phyloP scores from a whole-genome alignment of 2,113 vertebrate species.

The Martes martes region DNA sequence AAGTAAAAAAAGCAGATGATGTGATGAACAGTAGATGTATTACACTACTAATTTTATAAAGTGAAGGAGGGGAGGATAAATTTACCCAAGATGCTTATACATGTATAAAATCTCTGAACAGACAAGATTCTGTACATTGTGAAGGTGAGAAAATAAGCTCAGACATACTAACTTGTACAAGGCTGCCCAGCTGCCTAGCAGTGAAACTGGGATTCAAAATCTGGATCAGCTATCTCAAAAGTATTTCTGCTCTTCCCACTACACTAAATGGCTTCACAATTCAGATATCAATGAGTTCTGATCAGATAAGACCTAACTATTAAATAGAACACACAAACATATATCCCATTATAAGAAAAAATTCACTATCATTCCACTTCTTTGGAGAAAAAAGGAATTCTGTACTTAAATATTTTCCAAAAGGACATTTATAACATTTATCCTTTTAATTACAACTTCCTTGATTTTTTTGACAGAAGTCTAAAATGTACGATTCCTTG shows the following conservation, averaged over 20 bases:
- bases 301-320: not conserved
- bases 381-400: not conserved
- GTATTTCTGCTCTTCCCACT: not conserved
- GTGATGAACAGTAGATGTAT: not conserved
- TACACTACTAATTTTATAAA: not conserved
- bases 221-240: slow-evolving; percentile 8
- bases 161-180: not conserved
- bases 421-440: not conserved
- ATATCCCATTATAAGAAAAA: not conserved
- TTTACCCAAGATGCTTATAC: not conserved
- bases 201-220: not conserved
- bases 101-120: slow-evolving; percentile 25
- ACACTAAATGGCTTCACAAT: not conserved
- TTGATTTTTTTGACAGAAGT: not conserved
- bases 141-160: not conserved
- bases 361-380: not conserved
- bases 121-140: not conserved
- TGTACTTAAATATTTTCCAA: not conserved
- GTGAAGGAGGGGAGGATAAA: not conserved
- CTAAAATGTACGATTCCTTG: not conserved
- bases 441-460: not conserved
- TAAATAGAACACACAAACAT: not conserved
- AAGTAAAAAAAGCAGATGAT: not conserved
- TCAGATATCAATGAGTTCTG: not conserved
- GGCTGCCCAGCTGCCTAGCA: not conserved